Evolutionary conservation across 2,797 vertebrate species (phyloP).

Genomic region (Huso huso): DNA sequence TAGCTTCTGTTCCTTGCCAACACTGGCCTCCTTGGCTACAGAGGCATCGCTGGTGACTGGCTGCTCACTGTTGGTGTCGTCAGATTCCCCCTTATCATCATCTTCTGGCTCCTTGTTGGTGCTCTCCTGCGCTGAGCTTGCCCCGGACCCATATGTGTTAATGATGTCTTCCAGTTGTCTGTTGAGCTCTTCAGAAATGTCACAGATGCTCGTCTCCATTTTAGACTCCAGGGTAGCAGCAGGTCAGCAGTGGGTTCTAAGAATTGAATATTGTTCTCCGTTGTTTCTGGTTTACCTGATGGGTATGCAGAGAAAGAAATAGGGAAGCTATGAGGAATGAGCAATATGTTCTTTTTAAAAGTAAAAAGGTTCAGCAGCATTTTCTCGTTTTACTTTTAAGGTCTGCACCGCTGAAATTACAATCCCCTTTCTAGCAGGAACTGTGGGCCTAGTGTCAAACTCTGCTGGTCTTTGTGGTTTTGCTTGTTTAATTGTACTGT

Average conservation of each 20-base stretch:
- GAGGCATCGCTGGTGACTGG: conserved; percentile 15
- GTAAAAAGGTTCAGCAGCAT: too few relatives aligned
- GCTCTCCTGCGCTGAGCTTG: conserved; percentile 40
- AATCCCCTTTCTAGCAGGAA: too few relatives aligned
- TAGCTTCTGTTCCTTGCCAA: conserved; percentile 78
- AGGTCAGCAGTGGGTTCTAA: conserved; percentile 27
- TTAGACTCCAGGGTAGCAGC: accelerated
- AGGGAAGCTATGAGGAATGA: too few relatives aligned
- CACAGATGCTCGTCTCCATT: conserved; percentile 15
- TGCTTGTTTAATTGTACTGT: too few relatives aligned
- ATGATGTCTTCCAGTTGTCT: conserved; percentile 81
- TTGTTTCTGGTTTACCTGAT: conserved; percentile 3
- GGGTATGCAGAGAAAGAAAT: too few relatives aligned
- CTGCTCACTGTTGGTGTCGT: conserved; percentile 46
- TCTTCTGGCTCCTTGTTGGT: conserved; percentile 19
- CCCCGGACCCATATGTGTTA: conserved; percentile 60
- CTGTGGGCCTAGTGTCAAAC: too few relatives aligned
- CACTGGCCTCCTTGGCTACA: too few relatives aligned
- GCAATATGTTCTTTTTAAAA: too few relatives aligned
- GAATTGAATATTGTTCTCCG: conserved; percentile 38
- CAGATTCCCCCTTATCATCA: conserved; percentile 44
- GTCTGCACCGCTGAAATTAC: too few relatives aligned
- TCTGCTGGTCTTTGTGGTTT: too few relatives aligned
- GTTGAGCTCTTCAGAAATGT: conserved; percentile 68
- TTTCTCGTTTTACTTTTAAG: too few relatives aligned